Conservation (phyloP, 2,888 invertebrate species). For the Lycia hirtaria region DNA sequence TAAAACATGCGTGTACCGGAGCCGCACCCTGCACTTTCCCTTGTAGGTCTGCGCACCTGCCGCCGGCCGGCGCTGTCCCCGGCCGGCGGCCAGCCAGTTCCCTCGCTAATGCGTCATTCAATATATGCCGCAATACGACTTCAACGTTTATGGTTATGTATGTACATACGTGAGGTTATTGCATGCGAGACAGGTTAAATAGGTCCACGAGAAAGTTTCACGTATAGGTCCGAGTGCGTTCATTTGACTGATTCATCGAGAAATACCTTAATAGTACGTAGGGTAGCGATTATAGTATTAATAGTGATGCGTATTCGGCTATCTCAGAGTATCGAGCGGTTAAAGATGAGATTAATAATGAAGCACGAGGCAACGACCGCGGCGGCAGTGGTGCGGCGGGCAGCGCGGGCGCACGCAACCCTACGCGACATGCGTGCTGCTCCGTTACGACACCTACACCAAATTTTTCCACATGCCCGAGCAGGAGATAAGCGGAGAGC, state of each 20-base stretch:
- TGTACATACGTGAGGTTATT: conserved; percentile 70
- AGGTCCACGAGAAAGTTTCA: conserved; percentile 60
- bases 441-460: conserved; percentile 85
- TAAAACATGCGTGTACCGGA: conserved; percentile 77
- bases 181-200: conserved; percentile 63
- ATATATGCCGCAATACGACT: conserved; percentile 63
- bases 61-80: conserved; percentile 60
- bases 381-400: conserved; percentile 60
- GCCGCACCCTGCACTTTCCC: conserved; percentile 82
- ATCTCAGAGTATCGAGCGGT: conserved; percentile 41
- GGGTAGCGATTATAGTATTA: neutral
- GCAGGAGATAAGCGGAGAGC: conserved; percentile 82
- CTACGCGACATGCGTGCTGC: conserved; percentile 79
- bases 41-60: conserved; percentile 60
- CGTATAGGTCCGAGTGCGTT: conserved; percentile 39
- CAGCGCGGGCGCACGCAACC: conserved; percentile 75
- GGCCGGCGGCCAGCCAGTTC: conserved; percentile 63
- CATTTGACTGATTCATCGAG: conserved; percentile 30
- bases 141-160: conserved; percentile 64
- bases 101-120: conserved; percentile 64
- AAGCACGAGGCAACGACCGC: conserved; percentile 71
- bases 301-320: conserved; percentile 15
- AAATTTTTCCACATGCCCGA: conserved; percentile 85
- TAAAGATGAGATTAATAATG: conserved; percentile 76
- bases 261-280: conserved; percentile 15